These are phyloP conservation scores for Neocrepidodera transversa DNA, from an alignment of 2,888 invertebrate genomes.

Conservation along the genomic window DNA sequence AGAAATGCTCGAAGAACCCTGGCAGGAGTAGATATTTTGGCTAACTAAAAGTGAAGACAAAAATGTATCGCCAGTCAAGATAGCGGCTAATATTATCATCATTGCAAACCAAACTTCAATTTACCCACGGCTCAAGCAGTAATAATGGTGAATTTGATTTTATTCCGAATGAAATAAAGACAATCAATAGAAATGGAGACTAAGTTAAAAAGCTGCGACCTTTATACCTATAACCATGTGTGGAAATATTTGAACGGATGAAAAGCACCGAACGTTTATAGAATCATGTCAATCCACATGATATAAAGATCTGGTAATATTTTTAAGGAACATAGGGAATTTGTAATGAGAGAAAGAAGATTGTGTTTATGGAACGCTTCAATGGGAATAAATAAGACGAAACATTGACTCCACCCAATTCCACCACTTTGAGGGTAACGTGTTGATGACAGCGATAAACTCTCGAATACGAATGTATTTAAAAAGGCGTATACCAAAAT, in stretches of 20 bases:
- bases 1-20: neutral
- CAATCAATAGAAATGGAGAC: neutral
- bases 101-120: neutral
- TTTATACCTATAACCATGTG: too few species aligned
- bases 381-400: too few species aligned
- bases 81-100: neutral
- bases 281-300: neutral
- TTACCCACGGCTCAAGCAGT: too few species aligned
- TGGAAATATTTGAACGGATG: neutral
- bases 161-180: neutral
- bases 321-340: too few species aligned
- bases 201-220: neutral
- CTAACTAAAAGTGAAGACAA: too few species aligned
- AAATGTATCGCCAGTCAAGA: too few species aligned
- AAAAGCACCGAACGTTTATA: neutral
- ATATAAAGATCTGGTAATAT: neutral
- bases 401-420: too few species aligned
- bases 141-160: neutral
- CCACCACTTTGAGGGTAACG: too few species aligned
- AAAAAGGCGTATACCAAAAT: too few species aligned
- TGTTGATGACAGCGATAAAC: neutral
- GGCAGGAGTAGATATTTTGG: neutral
- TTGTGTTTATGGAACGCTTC: too few species aligned
- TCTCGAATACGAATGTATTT: too few species aligned
- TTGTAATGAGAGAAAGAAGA: too few species aligned